phyloP scores from a whole-genome alignment of 2,888 invertebrate genomes.

The Stratiomys singularior region DNA sequence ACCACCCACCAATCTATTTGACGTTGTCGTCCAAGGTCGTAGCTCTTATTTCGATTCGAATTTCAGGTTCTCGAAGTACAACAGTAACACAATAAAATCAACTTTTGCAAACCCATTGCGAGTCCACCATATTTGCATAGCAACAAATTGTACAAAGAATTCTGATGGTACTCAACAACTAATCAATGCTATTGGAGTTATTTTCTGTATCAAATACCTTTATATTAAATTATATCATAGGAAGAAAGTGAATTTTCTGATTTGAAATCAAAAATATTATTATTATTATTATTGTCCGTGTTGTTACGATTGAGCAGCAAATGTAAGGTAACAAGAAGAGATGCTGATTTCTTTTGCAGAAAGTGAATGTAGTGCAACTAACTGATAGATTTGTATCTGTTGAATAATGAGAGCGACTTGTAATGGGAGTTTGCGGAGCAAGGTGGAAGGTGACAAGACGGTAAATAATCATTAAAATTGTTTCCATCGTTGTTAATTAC shows the following conservation, averaged over 20 bases:
- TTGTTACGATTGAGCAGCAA: neutral
- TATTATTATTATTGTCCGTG: neutral
- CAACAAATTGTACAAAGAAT: neutral
- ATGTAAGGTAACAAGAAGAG: neutral
- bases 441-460: too few species aligned
- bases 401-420: too few species aligned
- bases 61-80: slow-evolving; percentile 30
- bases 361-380: neutral
- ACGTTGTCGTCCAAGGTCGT: slow-evolving; percentile 10
- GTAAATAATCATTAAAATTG: too few species aligned
- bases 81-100: neutral
- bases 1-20: slow-evolving; percentile 4
- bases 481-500: too few species aligned
- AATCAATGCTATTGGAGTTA: neutral
- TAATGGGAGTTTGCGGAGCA: too few species aligned
- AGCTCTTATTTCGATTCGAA: slow-evolving; percentile 25
- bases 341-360: neutral
- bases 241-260: slow-evolving; percentile 3
- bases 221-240: neutral
- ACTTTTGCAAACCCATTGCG: neutral
- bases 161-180: neutral
- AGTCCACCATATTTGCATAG: neutral
- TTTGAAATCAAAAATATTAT: too few species aligned
- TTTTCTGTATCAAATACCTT: neutral
- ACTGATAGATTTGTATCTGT: neutral